phyloP scores from a whole-genome alignment of 37 sponge, comb jelly and placozoan genomes.

The Halichondria panicea region DNA sequence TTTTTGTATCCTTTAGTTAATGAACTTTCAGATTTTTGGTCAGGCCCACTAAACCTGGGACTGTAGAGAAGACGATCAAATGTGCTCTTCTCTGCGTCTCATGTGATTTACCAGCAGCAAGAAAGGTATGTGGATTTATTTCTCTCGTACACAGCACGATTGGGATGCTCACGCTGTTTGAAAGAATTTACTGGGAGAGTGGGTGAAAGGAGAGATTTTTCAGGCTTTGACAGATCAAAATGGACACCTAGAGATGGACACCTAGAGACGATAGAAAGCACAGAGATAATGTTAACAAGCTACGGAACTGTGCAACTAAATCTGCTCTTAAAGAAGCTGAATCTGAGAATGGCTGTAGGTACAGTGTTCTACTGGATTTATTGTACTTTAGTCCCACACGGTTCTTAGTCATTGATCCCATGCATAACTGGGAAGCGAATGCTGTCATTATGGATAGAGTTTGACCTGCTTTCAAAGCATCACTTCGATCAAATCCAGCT shows the following conservation, averaged over 20 bases:
- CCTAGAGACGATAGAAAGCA: neutral
- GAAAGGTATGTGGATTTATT: neutral
- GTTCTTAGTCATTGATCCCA: conserved; percentile 28
- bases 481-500: neutral
- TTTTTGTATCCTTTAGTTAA: conserved; percentile 23
- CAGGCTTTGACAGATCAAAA: conserved; percentile 28
- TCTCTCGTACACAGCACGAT: conserved; percentile 8
- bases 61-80: neutral
- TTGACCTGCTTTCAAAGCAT: neutral
- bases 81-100: conserved; percentile 38
- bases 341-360: conserved; percentile 27
- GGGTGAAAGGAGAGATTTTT: neutral
- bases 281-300: neutral
- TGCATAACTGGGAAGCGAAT: conserved; percentile 23
- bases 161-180: conserved; percentile 10
- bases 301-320: neutral
- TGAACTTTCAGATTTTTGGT: conserved; percentile 19
- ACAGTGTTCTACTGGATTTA: conserved; percentile 25
- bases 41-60: neutral
- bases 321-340: conserved; percentile 11
- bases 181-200: neutral
- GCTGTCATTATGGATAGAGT: neutral
- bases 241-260: neutral
- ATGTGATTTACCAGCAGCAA: conserved; percentile 48
- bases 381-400: conserved; percentile 21